Evolutionary conservation across 2,888 invertebrate genomes (phyloP).

Genomic region (Stegana nigrithorax): DNA sequence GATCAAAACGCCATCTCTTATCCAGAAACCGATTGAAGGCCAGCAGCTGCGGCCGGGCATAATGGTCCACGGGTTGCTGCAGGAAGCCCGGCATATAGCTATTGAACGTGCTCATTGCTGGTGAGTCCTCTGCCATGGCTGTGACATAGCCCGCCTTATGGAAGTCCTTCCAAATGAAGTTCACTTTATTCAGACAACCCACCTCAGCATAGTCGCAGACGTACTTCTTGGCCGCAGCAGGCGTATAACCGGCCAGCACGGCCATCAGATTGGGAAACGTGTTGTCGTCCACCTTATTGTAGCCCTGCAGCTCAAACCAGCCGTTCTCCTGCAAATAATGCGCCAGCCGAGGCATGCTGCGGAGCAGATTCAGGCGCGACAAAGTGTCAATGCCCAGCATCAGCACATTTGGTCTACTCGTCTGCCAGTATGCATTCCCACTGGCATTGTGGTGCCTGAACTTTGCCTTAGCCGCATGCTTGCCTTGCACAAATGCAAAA

Average conservation of each 20-base stretch:
- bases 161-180: conserved; percentile 80
- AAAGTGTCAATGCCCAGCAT: conserved; percentile 68
- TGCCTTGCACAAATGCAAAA: neutral
- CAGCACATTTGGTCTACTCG: conserved; percentile 74
- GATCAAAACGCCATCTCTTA: neutral
- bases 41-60: conserved; percentile 76
- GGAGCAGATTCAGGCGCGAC: conserved; percentile 70
- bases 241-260: conserved; percentile 75
- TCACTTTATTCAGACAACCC: conserved; percentile 75
- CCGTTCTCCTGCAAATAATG: conserved; percentile 74
- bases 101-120: conserved; percentile 71
- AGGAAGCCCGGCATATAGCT: conserved; percentile 76
- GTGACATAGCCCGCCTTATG: conserved; percentile 76
- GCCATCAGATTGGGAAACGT: conserved; percentile 89
- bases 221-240: conserved; percentile 63
- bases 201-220: conserved; percentile 68
- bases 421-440: too few species aligned
- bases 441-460: too few species aligned
- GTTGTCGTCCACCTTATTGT: conserved; percentile 80
- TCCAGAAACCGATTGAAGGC: conserved; percentile 72
- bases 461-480: neutral
- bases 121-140: conserved; percentile 80
- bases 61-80: conserved; percentile 80
- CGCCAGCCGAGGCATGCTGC: conserved; percentile 77
- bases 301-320: conserved; percentile 78